Conservation (phyloP, 2,888 invertebrate species). For the Helicoverpa assulta region DNA sequence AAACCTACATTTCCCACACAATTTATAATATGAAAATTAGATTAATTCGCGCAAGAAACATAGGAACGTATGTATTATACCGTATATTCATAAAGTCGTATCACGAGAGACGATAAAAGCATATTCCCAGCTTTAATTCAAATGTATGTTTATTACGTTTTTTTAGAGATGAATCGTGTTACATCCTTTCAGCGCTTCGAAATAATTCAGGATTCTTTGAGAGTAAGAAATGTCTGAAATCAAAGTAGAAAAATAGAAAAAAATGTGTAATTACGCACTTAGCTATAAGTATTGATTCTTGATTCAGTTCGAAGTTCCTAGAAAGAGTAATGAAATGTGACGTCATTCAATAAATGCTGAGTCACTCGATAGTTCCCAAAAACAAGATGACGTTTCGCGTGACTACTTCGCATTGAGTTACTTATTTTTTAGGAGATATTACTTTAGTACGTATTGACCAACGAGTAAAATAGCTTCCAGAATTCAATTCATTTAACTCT, state of each 20-base stretch:
- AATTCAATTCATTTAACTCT: too few relatives aligned
- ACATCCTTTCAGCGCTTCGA: conserved; percentile 15
- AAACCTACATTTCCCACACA: background rate
- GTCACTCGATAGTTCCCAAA: too few relatives aligned
- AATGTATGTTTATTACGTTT: conserved; percentile 49
- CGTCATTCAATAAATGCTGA: too few relatives aligned
- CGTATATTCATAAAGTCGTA: conserved; percentile 49
- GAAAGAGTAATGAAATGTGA: too few relatives aligned
- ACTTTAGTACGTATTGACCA: too few relatives aligned
- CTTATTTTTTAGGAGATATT: too few relatives aligned
- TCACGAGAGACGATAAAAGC: conserved; percentile 46
- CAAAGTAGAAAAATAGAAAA: background rate
- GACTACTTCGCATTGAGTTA: too few relatives aligned
- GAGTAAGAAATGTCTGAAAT: conserved; percentile 15
- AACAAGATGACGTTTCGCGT: too few relatives aligned
- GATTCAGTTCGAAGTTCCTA: too few relatives aligned
- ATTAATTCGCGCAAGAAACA: background rate
- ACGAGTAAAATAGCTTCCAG: too few relatives aligned
- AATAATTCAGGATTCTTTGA: conserved; percentile 38
- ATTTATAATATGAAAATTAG: conserved; percentile 2
- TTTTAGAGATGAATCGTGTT: conserved; percentile 40
- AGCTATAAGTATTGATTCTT: too few relatives aligned
- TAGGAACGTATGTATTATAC: background rate
- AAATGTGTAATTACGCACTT: background rate
- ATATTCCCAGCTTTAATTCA: conserved; percentile 54